Conservation (phyloP, 1,140 invertebrate genomes). For the Catajapyx aquilonaris region DNA sequence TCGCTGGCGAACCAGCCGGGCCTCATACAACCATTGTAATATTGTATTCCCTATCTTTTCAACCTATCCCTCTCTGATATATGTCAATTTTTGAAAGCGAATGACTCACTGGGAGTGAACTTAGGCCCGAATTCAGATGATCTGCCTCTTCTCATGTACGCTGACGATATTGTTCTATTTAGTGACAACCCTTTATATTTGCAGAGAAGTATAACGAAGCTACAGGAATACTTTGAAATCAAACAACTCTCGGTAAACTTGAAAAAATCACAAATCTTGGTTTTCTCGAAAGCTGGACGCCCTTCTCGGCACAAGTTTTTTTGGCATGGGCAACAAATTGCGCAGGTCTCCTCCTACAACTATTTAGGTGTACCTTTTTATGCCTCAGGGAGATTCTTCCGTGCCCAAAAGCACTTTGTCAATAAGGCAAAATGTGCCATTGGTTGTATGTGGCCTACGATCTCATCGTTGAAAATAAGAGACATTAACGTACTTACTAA, state of each 20-base stretch:
- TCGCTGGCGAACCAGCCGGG: no score
- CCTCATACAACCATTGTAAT: no score
- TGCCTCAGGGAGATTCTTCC: not conserved
- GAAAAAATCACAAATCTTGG: conserved; percentile 5
- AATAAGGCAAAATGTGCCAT: conserved; percentile 2
- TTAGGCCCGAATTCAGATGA: not conserved
- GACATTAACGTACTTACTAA: no score
- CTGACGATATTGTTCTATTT: conserved; percentile 7
- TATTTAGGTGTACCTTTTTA: conserved; percentile 6
- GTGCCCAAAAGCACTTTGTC: not conserved
- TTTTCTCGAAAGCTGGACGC: conserved; percentile 4
- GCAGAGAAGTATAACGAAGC: conserved; percentile 5
- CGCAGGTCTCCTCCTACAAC: conserved; percentile 2
- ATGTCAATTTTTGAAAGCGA: no score
- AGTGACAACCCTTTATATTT: not conserved
- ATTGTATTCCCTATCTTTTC: conserved; percentile 5
- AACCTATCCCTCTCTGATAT: not conserved
- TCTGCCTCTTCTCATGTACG: conserved; percentile 6
- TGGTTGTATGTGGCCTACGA: not conserved
- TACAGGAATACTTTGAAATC: conserved; percentile 3
- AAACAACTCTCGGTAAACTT: conserved; percentile 3
- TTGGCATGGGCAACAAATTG: conserved; percentile 4
- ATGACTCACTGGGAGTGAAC: not conserved
- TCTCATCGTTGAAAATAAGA: no score
- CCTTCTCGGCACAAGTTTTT: not conserved